Percentiles rank a stretch among this genome's conserved stretches.
Evolutionary conservation across 2,113 vertebrate genomes (phyloP).

Genomic region (Serinus canaria): DNA sequence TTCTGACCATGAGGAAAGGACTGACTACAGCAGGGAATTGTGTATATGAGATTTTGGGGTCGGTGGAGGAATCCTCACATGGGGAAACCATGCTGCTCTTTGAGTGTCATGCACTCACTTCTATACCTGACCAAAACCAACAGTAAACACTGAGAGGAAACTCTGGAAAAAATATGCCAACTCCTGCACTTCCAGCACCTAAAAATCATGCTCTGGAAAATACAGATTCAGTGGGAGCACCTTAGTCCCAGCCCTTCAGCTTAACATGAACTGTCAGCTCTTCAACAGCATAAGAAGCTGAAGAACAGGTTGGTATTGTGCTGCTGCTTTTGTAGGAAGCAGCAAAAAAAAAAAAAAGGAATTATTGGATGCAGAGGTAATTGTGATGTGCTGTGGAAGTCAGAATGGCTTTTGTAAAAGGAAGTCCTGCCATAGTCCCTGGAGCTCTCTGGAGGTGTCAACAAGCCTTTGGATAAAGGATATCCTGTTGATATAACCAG

Average conservation of each 20-base stretch:
- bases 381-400: neutral
- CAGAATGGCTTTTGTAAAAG: neutral
- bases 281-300: neutral
- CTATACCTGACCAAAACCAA: neutral
- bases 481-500: slow-evolving; percentile 63
- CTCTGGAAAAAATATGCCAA: neutral
- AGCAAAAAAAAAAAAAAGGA: neutral
- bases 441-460: slow-evolving; percentile 56
- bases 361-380: neutral
- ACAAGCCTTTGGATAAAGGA: slow-evolving; percentile 59
- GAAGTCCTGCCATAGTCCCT: slow-evolving; percentile 29
- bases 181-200: neutral
- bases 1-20: neutral
- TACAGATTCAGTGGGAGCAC: neutral
- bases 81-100: neutral
- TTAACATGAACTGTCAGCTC: neutral
- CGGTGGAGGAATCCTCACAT: neutral
- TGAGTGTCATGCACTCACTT: rapidly evolving
- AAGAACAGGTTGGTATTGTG: neutral
- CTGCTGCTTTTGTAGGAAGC: neutral
- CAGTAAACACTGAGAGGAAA: neutral
- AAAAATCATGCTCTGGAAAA: neutral
- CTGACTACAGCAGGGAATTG: neutral
- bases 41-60: neutral
- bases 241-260: neutral